Evolutionary conservation across 2,888 invertebrate species (phyloP).

Genomic region (Acleris holmiana): DNA sequence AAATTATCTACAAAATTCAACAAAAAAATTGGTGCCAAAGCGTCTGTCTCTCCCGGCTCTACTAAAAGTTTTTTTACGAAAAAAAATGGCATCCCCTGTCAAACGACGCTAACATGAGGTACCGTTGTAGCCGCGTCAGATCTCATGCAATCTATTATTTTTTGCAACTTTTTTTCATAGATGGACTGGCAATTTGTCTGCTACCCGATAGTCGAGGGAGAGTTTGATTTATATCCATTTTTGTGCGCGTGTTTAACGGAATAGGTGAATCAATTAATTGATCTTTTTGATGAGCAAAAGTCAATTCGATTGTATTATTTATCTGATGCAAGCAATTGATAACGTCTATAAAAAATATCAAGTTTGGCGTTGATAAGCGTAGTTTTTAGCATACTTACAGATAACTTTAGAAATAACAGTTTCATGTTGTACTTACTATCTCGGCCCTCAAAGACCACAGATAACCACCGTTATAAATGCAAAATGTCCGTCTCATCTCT

Average conservation of each 20-base stretch:
- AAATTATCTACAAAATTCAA: slow-evolving; percentile 27
- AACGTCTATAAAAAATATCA: too few species aligned
- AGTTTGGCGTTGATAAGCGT: too few species aligned
- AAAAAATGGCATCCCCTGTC: slow-evolving; percentile 30
- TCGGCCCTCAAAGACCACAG: background rate
- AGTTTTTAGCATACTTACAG: background rate
- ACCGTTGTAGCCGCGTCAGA: slow-evolving; percentile 26
- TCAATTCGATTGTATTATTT: too few species aligned
- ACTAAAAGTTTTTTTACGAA: slow-evolving; percentile 31
- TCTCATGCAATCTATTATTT: slow-evolving; percentile 31
- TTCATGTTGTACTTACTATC: background rate
- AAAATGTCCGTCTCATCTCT: background rate
- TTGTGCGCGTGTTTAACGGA: background rate
- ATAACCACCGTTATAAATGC: background rate
- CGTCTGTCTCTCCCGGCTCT: slow-evolving; percentile 32
- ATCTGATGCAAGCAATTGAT: too few species aligned
- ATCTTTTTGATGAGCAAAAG: background rate
- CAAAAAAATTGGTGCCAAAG: slow-evolving; percentile 35
- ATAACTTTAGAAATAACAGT: background rate
- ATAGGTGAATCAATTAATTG: background rate
- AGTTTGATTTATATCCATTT: slow-evolving; percentile 1
- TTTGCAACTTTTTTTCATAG: slow-evolving; percentile 10
- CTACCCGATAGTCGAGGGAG: background rate
- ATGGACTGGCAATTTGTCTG: background rate
- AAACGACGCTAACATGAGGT: slow-evolving; percentile 29